Conservation (phyloP, 2,888 invertebrate genomes). For the Stenurella melanura region DNA sequence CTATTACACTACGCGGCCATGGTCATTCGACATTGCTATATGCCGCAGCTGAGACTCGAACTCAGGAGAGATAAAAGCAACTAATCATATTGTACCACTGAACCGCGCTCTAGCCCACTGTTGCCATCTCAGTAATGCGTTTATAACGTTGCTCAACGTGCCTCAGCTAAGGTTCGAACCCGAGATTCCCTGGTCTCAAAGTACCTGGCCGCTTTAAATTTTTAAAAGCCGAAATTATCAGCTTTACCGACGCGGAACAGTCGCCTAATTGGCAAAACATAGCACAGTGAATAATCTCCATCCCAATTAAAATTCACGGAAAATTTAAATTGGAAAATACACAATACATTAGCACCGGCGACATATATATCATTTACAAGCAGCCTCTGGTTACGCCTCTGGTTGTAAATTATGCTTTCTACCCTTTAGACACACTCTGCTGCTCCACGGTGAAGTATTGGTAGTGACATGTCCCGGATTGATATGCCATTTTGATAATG, state of each 20-base stretch:
- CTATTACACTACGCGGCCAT: no score
- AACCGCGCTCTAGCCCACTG: no score
- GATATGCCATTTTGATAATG: constrained; percentile 35
- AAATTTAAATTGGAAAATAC: constrained; percentile 14
- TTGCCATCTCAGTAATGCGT: no score
- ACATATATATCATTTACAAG: constrained; percentile 22
- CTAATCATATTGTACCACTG: no score
- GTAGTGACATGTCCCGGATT: constrained; percentile 34
- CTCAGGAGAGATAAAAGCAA: no score
- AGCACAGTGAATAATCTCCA: neutral
- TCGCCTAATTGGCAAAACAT: neutral
- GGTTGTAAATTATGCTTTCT: constrained; percentile 25
- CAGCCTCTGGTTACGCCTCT: constrained; percentile 14
- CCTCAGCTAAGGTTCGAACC: no score
- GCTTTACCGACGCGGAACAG: neutral
- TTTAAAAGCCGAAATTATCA: neutral
- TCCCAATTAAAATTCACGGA: constrained; percentile 4
- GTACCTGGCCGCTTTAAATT: no score
- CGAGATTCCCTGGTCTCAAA: no score
- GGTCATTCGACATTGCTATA: no score
- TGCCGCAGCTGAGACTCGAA: no score
- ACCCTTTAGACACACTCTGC: constrained; percentile 23
- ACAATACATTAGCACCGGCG: neutral
- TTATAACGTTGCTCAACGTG: no score
- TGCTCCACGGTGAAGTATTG: constrained; percentile 23